phyloP scores from a whole-genome alignment of 2,888 invertebrate species.

The Cephus rjabovi region DNA sequence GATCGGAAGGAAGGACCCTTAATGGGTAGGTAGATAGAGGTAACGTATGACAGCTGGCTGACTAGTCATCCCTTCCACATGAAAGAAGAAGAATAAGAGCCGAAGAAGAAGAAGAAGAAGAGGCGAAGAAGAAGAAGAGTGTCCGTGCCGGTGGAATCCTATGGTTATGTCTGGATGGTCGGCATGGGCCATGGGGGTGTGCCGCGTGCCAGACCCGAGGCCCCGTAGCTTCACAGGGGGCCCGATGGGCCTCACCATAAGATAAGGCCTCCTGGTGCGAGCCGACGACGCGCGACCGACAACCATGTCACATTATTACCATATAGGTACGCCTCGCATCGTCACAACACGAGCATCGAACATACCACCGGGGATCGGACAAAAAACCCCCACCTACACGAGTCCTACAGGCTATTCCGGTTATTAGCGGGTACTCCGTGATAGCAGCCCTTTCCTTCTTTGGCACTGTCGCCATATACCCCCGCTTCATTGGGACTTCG shows the following conservation, averaged over 20 bases:
- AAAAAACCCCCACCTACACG: conserved; percentile 35
- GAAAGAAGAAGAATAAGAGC: conserved; percentile 30
- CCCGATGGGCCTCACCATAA: conserved; percentile 52
- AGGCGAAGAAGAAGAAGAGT: conserved; percentile 24
- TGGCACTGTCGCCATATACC: neutral
- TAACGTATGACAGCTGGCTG: conserved; percentile 7
- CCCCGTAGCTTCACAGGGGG: conserved; percentile 61
- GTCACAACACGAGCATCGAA: conserved; percentile 55
- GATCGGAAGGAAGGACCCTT: neutral
- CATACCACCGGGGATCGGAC: conserved; percentile 29
- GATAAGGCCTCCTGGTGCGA: conserved; percentile 64
- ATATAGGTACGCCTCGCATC: conserved; percentile 61
- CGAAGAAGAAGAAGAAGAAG: conserved; percentile 36
- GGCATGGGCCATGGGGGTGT: conserved; percentile 50
- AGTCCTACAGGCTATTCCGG: conserved; percentile 30
- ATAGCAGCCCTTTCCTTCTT: neutral
- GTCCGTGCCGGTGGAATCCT: conserved; percentile 7
- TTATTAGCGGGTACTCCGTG: conserved; percentile 22
- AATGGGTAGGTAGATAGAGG: neutral
- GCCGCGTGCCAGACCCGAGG: conserved; percentile 62
- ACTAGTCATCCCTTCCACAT: conserved; percentile 29
- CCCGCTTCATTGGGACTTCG: neutral
- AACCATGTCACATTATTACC: conserved; percentile 65
- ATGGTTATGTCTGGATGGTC: conserved; percentile 1
- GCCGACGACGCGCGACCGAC: conserved; percentile 65